Percentiles rank a stretch among this genome's conserved stretches.
Evolutionary conservation across 92 coral and sea anemone genomes (phyloP).

Genomic region (Diadumene lineata): DNA sequence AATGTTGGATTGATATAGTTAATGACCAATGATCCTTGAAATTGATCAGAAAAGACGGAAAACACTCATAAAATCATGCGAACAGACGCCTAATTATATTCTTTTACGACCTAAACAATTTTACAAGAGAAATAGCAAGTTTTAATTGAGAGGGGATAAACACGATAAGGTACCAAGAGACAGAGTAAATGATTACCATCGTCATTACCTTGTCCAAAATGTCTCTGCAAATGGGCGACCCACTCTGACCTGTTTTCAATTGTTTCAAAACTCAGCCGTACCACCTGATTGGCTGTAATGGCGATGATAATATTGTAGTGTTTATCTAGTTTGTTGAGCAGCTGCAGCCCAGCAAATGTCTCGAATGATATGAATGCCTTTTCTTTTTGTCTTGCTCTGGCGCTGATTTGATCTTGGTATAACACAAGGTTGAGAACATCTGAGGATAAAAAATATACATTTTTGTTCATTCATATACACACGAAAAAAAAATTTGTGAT

Average conservation of each 20-base stretch:
- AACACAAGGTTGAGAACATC: slow-evolving; percentile 82
- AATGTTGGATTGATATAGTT: neutral
- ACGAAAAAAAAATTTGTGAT: too few relatives aligned
- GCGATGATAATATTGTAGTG: slow-evolving; percentile 70
- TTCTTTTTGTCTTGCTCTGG: slow-evolving; percentile 85
- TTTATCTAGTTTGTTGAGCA: slow-evolving; percentile 85
- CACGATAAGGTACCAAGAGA: too few relatives aligned
- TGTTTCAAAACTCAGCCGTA: slow-evolving; percentile 84
- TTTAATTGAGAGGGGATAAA: too few relatives aligned
- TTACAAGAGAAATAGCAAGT: too few relatives aligned
- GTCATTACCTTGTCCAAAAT: slow-evolving; percentile 86
- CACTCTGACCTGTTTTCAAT: slow-evolving; percentile 82
- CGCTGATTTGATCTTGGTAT: slow-evolving; percentile 78
- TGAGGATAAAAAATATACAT: slow-evolving; percentile 21
- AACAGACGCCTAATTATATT: too few relatives aligned
- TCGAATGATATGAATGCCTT: slow-evolving; percentile 83
- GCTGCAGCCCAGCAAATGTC: slow-evolving; percentile 82
- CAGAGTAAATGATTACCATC: too few relatives aligned
- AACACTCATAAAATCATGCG: neutral
- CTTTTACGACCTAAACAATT: too few relatives aligned
- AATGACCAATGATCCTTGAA: neutral
- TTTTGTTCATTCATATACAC: too few relatives aligned
- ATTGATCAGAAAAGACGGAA: neutral
- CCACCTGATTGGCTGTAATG: slow-evolving; percentile 74
- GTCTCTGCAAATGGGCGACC: slow-evolving; percentile 77